Percentiles rank a stretch among this genome's conserved stretches.
Conservation (phyloP, 2,797 vertebrate genomes). For the Pelochelys cantorii region DNA sequence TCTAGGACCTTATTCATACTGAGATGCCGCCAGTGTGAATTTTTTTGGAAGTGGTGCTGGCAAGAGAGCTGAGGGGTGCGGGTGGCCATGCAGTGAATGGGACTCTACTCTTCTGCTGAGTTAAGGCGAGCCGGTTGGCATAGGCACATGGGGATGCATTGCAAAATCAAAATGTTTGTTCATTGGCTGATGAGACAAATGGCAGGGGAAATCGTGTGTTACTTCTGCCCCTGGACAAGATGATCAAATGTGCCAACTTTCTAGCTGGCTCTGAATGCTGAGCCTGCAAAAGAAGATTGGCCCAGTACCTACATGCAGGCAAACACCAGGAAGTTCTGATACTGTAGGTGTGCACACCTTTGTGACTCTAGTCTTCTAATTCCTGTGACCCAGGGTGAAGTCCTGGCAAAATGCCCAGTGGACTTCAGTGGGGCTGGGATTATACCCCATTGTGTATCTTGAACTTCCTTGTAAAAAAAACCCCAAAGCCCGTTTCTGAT, state of each 20-base stretch:
- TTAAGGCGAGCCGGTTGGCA: neutral
- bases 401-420: neutral
- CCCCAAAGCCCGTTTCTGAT: neutral
- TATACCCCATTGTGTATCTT: neutral
- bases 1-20: neutral
- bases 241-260: neutral
- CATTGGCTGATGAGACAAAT: neutral
- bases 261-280: neutral
- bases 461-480: neutral
- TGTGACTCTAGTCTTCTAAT: neutral
- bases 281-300: neutral
- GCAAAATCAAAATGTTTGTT: neutral
- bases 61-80: accelerated
- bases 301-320: neutral
- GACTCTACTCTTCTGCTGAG: neutral
- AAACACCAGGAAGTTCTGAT: neutral
- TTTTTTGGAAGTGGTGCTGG: neutral
- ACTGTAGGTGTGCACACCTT: neutral
- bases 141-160: accelerated
- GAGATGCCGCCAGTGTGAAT: accelerated
- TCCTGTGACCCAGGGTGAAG: neutral
- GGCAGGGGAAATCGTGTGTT: neutral
- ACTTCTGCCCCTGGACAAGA: neutral
- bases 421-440: neutral
- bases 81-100: accelerated